Conservation (phyloP, 2,797 vertebrate genomes). For the Tapirus indicus region DNA sequence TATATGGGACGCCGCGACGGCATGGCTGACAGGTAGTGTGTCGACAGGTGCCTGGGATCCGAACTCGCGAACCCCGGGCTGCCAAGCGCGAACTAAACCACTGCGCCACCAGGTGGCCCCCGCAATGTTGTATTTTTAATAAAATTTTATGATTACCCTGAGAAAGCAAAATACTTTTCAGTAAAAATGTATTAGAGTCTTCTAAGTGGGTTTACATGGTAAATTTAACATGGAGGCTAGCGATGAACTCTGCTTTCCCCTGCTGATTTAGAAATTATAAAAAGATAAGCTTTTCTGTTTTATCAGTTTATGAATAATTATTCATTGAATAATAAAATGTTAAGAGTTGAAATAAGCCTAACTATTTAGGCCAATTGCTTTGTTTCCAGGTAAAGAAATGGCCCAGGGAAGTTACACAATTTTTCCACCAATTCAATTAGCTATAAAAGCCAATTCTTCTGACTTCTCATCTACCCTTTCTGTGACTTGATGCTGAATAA, state of each 20-base stretch:
- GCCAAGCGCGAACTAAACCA: too few relatives aligned
- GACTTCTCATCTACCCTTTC: background rate
- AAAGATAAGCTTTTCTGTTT: background rate
- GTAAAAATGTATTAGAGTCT: background rate
- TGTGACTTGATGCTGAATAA: background rate
- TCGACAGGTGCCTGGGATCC: too few relatives aligned
- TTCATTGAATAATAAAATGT: conserved; percentile 41
- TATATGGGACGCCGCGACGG: too few relatives aligned
- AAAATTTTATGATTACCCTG: conserved; percentile 35
- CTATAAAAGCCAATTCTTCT: background rate
- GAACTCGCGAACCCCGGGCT: too few relatives aligned
- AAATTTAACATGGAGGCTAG: background rate
- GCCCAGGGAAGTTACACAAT: background rate
- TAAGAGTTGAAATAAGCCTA: background rate
- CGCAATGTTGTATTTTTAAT: conserved; percentile 29
- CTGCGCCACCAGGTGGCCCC: too few relatives aligned
- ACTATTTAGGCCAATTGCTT: conserved; percentile 32
- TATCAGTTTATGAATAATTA: background rate
- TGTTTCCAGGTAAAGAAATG: background rate
- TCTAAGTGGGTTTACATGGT: background rate
- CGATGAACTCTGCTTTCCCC: background rate
- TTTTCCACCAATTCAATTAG: conserved; percentile 27
- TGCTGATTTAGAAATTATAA: conserved; percentile 35
- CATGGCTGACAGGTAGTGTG: too few relatives aligned
- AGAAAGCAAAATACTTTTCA: conserved; percentile 18